phyloP scores from a whole-genome alignment of 2,888 invertebrate species.

The Acleris literana region DNA sequence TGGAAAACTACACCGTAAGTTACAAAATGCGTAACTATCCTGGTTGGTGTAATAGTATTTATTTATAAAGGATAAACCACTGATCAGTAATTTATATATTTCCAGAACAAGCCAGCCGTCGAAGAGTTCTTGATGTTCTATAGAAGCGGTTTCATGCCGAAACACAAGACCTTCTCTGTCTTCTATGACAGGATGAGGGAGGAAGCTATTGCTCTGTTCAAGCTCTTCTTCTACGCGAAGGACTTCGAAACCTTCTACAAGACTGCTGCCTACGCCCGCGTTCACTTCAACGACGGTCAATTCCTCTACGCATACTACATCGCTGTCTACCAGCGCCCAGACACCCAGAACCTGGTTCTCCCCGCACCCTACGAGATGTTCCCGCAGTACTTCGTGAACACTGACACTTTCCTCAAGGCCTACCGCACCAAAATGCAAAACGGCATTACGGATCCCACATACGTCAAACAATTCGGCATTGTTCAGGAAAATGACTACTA shows the following conservation, averaged over 20 bases:
- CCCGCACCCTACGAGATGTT: constrained; percentile 88
- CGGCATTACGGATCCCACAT: constrained; percentile 55
- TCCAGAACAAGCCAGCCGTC: constrained; percentile 70
- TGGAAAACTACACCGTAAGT: constrained; percentile 68
- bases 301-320: constrained; percentile 85
- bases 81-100: neutral
- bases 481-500: constrained; percentile 68
- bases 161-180: constrained; percentile 78
- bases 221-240: constrained; percentile 84
- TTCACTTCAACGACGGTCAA: constrained; percentile 84
- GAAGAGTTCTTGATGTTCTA: constrained; percentile 68
- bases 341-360: constrained; percentile 82
- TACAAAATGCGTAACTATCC: neutral
- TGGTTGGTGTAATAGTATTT: neutral
- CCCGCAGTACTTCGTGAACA: constrained; percentile 86
- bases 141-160: constrained; percentile 75
- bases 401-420: constrained; percentile 77
- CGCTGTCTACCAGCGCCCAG: constrained; percentile 83
- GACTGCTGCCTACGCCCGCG: constrained; percentile 82
- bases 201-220: constrained; percentile 80
- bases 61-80: no score
- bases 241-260: constrained; percentile 85
- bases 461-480: constrained; percentile 65
- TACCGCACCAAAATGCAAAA: constrained; percentile 71
- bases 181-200: constrained; percentile 71